Percentiles rank a stretch among this genome's conserved stretches.
Evolutionary conservation across 2,797 vertebrate genomes (phyloP).

Genomic region (Malurus leucopterus): DNA sequence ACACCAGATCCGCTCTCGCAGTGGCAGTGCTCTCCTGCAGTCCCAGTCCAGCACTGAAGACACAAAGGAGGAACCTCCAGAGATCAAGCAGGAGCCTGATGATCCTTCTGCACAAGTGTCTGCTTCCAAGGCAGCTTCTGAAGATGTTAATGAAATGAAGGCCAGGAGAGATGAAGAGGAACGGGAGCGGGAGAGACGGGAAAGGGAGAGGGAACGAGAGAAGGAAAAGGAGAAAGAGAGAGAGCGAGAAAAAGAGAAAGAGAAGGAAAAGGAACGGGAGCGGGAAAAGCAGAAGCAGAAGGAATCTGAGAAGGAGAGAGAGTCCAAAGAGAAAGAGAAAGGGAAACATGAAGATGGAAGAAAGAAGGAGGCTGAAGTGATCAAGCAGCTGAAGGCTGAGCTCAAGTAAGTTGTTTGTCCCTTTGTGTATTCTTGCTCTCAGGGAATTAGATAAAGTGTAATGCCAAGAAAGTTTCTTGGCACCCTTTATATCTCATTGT

Average conservation of each 20-base stretch:
- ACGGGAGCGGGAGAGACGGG: conserved; percentile 64
- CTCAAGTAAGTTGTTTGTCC: conserved; percentile 80
- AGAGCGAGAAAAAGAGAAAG: conserved; percentile 60
- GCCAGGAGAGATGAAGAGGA: conserved; percentile 79
- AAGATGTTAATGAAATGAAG: conserved; percentile 66
- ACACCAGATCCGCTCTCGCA: conserved; percentile 81
- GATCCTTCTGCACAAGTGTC: conserved; percentile 68
- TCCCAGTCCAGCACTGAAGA: conserved; percentile 92
- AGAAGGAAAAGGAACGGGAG: conserved; percentile 71
- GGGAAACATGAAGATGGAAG: conserved; percentile 79
- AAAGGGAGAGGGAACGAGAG: conserved; percentile 86
- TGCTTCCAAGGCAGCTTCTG: conserved; percentile 49
- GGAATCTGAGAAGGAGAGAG: conserved; percentile 71
- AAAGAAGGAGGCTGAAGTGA: conserved; percentile 92
- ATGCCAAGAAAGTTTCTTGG: neutral
- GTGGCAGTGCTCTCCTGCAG: conserved; percentile 83
- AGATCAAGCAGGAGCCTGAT: conserved; percentile 83
- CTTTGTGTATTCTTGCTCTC: neutral
- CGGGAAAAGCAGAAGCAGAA: conserved; percentile 74
- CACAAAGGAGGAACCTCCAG: conserved; percentile 84
- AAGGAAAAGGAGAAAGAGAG: conserved; percentile 81
- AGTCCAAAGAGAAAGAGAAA: conserved; percentile 76
- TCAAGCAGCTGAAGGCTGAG: conserved; percentile 88
- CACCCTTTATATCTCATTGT: neutral
- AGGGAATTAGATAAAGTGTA: neutral